phyloP scores from a whole-genome alignment of 2,797 vertebrate genomes.

The Octomys mimax region DNA sequence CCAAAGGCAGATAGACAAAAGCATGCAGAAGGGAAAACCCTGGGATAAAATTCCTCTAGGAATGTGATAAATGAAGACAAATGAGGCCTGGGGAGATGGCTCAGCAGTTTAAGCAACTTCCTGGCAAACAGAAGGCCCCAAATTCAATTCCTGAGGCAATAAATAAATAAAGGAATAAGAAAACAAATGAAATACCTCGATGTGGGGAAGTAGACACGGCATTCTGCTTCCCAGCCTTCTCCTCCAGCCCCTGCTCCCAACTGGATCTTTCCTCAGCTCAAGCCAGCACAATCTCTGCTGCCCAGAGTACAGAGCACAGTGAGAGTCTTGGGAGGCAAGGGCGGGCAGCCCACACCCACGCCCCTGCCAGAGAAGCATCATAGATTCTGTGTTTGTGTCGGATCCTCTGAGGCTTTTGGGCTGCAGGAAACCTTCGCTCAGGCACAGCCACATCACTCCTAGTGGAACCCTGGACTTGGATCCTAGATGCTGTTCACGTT shows the following conservation, averaged over 20 bases:
- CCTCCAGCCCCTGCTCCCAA: not conserved
- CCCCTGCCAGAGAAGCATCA: not conserved
- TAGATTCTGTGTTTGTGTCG: not conserved
- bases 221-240: not conserved
- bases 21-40: not conserved
- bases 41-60: not conserved
- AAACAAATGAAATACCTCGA: not conserved
- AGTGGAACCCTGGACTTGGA: conserved; percentile 37
- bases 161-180: no score
- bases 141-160: no score
- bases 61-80: not conserved
- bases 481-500: not conserved
- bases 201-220: not conserved
- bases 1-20: conserved; percentile 4
- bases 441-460: conserved; percentile 50
- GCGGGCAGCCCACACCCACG: not conserved
- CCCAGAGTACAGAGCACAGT: not conserved
- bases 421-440: conserved; percentile 57
- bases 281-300: not conserved
- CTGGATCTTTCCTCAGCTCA: not conserved
- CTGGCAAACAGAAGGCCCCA: no score
- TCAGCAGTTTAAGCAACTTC: no score
- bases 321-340: not conserved
- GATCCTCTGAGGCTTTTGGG: not conserved
- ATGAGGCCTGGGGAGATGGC: not conserved